Conservation (phyloP, 2,888 invertebrate genomes). For the Epinotia brunnichana region DNA sequence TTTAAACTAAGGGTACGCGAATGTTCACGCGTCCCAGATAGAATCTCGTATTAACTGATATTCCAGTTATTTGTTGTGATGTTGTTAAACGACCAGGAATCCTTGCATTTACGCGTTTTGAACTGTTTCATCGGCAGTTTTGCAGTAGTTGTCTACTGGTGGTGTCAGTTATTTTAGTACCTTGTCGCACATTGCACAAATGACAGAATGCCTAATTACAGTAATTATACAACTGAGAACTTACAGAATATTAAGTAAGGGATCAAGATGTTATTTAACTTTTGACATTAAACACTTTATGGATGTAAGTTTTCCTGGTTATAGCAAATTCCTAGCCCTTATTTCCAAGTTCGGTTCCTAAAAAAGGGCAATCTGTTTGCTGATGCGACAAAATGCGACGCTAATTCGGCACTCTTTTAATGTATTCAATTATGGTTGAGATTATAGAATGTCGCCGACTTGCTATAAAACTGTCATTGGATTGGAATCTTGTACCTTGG, state of each 20-base stretch:
- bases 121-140: background rate
- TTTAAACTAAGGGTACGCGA: conserved; percentile 8
- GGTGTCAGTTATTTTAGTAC: background rate
- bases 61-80: background rate
- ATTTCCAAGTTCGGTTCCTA: conserved; percentile 12
- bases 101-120: background rate
- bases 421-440: background rate
- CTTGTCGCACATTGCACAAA: background rate
- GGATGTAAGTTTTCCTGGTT: background rate
- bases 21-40: conserved; percentile 5
- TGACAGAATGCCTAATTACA: background rate
- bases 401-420: background rate
- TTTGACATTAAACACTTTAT: background rate
- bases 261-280: background rate
- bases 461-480: no score
- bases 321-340: conserved; percentile 4
- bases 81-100: background rate
- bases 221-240: background rate
- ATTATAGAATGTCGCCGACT: no score
- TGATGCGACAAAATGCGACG: background rate
- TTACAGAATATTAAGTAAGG: background rate
- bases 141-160: background rate
- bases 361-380: background rate
- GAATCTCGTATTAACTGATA: conserved; percentile 29
- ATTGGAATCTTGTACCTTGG: no score